Base-by-base conservation (phyloP, 1,140 invertebrate species). In the Octopus sinensis region DNA sequence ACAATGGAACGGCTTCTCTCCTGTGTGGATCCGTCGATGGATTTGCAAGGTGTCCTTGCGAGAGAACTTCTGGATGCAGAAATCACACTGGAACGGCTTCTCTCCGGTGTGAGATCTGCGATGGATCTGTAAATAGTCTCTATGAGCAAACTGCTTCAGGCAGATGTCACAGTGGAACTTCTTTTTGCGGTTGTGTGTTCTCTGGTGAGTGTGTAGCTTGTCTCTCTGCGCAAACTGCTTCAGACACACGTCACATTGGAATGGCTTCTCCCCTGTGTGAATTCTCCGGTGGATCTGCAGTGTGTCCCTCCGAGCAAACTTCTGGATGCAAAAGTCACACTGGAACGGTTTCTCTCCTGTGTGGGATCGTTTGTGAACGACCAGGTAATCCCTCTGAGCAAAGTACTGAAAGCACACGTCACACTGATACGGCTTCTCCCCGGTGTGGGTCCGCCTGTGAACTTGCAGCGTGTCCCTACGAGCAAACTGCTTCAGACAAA, bases 401-500 rank as follows among this genome's bases (percentile, higher is more conserved):
- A 80, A 80, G 5, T 54, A 62, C 62, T 68, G 54, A 12, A 62
- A 51, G 6, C 79, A 80, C n/a, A 80, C 56, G 62, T 80, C 79
- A 43, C 79, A 80, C 6, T 71, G 54, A 43, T 7, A 80, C 0
- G 79, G 79, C 51, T 80, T 80, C 51, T 71, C 79, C 4, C 79
- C 79, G 0, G 95, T 3, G 95, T 96, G 79, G 96, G 90, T 84
- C 95, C 95, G 91, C 13, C 97, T 92, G 88, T 97, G 96, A 81
- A 95, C 93, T 82, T 95, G 91, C 53, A 96, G 92, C 89, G 96
- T 95, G 90, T 95, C 96, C 87, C 96, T 96, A 80, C 95, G 92
- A 54, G 95, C 93, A 89, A 96, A 97, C 4, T 96, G 95, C 89
- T 96, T 97, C 53, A 95, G 95, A 86, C 97, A 98, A 0, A 94